Conservation (phyloP, 92 coral and sea anemone genomes). For the Bergia puertoricense region DNA sequence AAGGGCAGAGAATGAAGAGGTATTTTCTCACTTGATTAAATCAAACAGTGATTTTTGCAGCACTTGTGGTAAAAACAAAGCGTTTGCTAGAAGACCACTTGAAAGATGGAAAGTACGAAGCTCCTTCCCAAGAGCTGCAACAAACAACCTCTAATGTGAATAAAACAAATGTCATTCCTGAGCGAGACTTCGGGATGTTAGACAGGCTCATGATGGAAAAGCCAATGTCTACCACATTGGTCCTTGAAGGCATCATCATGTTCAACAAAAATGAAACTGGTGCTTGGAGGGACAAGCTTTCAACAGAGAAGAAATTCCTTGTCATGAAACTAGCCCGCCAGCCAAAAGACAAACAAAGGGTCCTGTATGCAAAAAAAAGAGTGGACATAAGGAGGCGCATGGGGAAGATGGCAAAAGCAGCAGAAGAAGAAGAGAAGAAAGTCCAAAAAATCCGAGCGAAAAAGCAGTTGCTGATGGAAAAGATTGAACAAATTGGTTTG, state of each 20-base stretch:
- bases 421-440: background rate
- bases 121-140: background rate
- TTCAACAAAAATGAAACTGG: slow-evolving; percentile 22
- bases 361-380: background rate
- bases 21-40: background rate
- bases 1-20: too few relatives aligned
- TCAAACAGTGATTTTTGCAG: background rate
- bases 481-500: background rate
- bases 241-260: slow-evolving; percentile 22
- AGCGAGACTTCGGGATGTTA: background rate
- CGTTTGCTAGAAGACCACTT: background rate
- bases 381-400: background rate
- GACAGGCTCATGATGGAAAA: slow-evolving; percentile 23
- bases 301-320: background rate
- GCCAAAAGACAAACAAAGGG: background rate
- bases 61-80: slow-evolving; percentile 14
- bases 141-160: background rate
- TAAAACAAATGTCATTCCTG: background rate
- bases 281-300: slow-evolving; percentile 7
- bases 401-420: background rate
- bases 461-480: background rate
- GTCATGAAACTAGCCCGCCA: too few relatives aligned
- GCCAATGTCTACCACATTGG: background rate
- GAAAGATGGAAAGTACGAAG: slow-evolving; percentile 3
- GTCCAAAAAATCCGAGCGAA: background rate